Conservation (phyloP, 1,140 invertebrate genomes). For the Anoplophora glabripennis region DNA sequence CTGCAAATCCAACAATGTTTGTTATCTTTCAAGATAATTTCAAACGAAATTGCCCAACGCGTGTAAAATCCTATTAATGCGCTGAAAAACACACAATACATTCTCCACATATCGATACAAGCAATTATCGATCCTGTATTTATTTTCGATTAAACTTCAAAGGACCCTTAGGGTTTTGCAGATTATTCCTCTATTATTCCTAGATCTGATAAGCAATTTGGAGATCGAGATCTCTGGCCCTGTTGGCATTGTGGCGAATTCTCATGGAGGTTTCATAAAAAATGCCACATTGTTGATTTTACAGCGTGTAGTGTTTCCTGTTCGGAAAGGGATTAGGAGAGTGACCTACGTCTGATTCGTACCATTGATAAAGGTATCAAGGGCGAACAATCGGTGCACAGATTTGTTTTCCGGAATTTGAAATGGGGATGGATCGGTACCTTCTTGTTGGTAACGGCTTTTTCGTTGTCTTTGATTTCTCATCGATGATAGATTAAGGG, state of each 20-base stretch:
- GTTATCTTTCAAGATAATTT: slow-evolving; percentile 5
- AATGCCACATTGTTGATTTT: slow-evolving; percentile 36
- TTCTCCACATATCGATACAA: slow-evolving; percentile 22
- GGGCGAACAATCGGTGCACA: no score
- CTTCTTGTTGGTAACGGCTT: no score
- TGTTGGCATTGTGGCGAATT: slow-evolving; percentile 23
- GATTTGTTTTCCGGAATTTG: no score
- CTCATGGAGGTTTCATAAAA: slow-evolving; percentile 20
- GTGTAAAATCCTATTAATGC: slow-evolving; percentile 37
- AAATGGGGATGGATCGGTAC: no score
- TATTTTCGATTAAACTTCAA: slow-evolving; percentile 39
- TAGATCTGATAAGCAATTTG: slow-evolving; percentile 39
- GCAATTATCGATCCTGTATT: slow-evolving; percentile 32
- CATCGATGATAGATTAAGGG: no score
- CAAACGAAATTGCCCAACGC: slow-evolving; percentile 31
- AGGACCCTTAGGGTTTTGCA: slow-evolving; percentile 39
- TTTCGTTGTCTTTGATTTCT: no score
- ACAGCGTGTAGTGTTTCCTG: slow-evolving; percentile 31
- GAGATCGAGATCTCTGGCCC: slow-evolving; percentile 27
- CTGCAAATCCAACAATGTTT: background rate
- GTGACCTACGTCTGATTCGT: slow-evolving; percentile 29
- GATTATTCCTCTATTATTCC: slow-evolving; percentile 36
- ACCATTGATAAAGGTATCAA: slow-evolving; percentile 16
- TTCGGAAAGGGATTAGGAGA: slow-evolving; percentile 17
- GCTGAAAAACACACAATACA: slow-evolving; percentile 17